Evolutionary conservation across 2,113 vertebrate species (phyloP).

Genomic region (Eira barbara): DNA sequence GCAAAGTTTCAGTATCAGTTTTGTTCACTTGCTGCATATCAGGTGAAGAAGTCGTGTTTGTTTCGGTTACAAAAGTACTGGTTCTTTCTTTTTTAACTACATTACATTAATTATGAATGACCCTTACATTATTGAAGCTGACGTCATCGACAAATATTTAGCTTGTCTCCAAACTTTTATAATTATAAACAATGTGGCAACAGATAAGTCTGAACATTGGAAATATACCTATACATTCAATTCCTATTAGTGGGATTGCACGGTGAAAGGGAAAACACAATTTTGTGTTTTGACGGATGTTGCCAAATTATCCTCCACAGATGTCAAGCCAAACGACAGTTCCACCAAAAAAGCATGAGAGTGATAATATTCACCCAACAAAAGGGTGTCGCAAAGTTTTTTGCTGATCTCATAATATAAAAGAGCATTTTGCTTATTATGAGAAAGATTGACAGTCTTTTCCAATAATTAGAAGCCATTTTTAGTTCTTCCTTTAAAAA

Average conservation of each 20-base stretch:
- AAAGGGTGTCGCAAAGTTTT: neutral
- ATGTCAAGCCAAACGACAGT: neutral
- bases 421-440: neutral
- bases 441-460: neutral
- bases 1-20: neutral
- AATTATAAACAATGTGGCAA: neutral
- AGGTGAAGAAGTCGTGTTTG: neutral
- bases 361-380: neutral
- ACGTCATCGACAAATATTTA: neutral
- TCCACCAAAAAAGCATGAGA: neutral
- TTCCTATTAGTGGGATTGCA: neutral
- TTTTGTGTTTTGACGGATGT: neutral
- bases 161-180: neutral
- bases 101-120: neutral
- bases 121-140: neutral
- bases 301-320: neutral
- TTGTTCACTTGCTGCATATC: neutral
- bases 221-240: neutral
- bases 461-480: slow-evolving; percentile 19
- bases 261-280: neutral
- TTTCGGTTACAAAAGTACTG: neutral
- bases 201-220: neutral
- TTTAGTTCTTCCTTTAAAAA: neutral
- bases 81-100: neutral
- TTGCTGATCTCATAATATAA: neutral